Percentiles rank a stretch among this genome's conserved stretches.
Conservation (phyloP, 2,113 vertebrate species). For the Callipepla californica region DNA sequence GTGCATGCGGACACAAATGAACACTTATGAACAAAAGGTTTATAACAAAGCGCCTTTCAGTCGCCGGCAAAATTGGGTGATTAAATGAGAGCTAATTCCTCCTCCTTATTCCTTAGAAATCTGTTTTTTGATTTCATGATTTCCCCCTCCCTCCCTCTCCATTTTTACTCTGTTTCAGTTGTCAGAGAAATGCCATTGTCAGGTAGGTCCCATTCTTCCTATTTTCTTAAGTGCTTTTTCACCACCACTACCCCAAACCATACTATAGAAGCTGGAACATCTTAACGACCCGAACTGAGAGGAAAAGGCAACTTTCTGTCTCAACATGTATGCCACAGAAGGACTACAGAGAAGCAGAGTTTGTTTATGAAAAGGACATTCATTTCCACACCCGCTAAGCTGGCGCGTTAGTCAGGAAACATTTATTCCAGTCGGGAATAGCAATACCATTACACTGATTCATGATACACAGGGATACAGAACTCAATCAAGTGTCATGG, state of each 20-base stretch:
- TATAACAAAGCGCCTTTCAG: background rate
- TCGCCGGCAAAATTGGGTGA: background rate
- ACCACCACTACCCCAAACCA: background rate
- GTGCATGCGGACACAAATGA: background rate
- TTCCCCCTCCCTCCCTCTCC: background rate
- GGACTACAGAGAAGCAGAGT: background rate
- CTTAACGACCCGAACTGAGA: background rate
- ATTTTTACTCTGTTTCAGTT: background rate
- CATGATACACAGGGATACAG: background rate
- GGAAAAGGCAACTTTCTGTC: background rate
- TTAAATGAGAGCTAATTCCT: background rate
- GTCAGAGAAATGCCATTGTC: constrained; percentile 17
- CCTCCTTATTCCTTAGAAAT: background rate
- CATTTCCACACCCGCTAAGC: background rate
- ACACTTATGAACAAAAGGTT: constrained; percentile 1
- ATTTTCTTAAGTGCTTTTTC: background rate
- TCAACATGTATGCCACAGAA: background rate
- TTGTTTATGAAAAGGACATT: background rate
- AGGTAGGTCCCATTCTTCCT: background rate
- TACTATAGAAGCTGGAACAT: background rate
- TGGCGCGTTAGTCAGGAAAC: background rate
- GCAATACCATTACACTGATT: background rate
- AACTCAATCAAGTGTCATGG: background rate
- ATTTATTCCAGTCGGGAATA: background rate
- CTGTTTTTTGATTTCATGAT: no score